Base-by-base conservation (phyloP, 2,888 invertebrate genomes). In the Gerris lacustris region DNA sequence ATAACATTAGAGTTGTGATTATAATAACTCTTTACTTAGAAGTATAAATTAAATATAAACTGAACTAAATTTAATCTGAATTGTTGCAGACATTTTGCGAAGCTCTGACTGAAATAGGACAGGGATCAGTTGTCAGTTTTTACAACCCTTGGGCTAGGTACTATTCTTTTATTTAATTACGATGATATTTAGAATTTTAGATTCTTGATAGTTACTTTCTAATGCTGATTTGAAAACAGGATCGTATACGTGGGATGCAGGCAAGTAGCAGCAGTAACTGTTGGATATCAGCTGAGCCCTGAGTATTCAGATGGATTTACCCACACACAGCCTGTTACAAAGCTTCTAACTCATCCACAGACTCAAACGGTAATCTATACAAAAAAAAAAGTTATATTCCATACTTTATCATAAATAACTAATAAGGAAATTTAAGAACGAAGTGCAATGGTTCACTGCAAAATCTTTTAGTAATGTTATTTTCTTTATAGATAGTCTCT, bases 231-330 rank as follows among this genome's bases (percentile, higher is more conserved):
- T 31, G 31, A 31, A 31, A 31, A 68, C 69, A 66, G 70, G 45
- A 69, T 63, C 6, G 45, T 88, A 76, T 82, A 90, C 70, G 82
- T 90, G 69, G 90, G 86, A 1, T 85, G 87, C 67, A 81, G 85
- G 73, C 84, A 84, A 80, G 83, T 91, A n/a, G 87, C 86, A 0
- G 79, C 85, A 7, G 74, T 91, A 11, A 82, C 85, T 73, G 84
- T 90, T 70, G 87, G 87, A 77, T 87, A 87, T 67, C 84, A 86
- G 74, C 84, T 88, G 45, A 85, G 87, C 76, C 83, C 86, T 15
- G 85, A 86, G 75, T 85, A 86, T 77, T 88, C 89, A 0, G 90
- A 72, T 7, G 74, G 73, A 0, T 69, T 67, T 68, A 72, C 72
- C 11, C 74, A 75, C 66, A 70, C 68, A 9, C 67, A 67, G 67